These are phyloP conservation scores for Neogale vison DNA, from an alignment of 2,113 vertebrate genomes.

Conservation along the genomic window DNA sequence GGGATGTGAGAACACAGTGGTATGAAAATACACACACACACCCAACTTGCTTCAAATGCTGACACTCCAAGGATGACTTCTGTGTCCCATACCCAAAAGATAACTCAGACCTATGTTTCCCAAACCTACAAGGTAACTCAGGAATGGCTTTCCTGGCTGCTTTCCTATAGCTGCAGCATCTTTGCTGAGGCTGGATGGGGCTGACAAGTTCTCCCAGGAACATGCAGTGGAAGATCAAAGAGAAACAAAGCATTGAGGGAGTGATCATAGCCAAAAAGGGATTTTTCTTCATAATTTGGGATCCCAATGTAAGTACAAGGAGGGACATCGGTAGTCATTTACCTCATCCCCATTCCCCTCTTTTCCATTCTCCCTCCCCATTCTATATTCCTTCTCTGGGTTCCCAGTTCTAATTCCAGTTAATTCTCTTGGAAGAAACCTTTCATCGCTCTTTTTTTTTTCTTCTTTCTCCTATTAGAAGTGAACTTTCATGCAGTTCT, in stretches of 20 bases:
- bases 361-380: not conserved
- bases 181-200: not conserved
- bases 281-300: not conserved
- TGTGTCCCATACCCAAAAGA: not conserved
- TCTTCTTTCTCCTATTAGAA: not conserved
- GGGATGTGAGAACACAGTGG: not conserved
- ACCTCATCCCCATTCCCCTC: not conserved
- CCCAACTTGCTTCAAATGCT: not conserved
- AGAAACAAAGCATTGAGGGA: not conserved
- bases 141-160: not conserved
- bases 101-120: not conserved
- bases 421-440: slow-evolving; percentile 3
- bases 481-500: not conserved
- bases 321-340: not conserved
- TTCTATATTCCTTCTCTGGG: not conserved
- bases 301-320: not conserved
- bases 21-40: not conserved
- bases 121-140: not conserved
- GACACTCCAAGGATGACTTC: not conserved
- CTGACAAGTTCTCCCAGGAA: not conserved
- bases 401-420: not conserved
- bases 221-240: not conserved
- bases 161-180: not conserved
- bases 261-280: not conserved
- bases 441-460: not conserved